Percentiles rank a stretch among this genome's conserved stretches.
These are phyloP conservation scores for Sinonovacula constricta DNA, from an alignment of 1,140 invertebrate genomes.

Conservation along the genomic window DNA sequence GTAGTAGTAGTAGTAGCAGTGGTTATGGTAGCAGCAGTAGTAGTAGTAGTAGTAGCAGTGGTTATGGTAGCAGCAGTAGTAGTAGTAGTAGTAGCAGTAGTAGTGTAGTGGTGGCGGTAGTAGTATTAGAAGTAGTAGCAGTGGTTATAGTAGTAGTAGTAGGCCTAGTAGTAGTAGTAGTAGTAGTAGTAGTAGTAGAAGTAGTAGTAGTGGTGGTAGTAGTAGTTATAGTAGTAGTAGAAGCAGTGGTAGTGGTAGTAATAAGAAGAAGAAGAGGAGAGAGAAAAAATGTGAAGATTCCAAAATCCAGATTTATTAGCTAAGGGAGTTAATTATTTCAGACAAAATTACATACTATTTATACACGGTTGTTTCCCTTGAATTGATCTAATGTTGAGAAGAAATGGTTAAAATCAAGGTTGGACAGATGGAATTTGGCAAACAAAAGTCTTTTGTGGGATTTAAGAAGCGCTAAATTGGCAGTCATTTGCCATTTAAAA, in stretches of 20 bases:
- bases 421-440: background rate
- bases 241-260: no score
- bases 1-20: constrained; percentile 6
- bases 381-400: background rate
- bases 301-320: background rate
- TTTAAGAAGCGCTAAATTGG: no score
- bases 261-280: no score
- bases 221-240: no score
- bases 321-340: background rate
- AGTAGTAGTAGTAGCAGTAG: constrained; percentile 4
- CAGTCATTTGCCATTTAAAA: no score
- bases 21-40: no score
- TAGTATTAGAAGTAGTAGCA: no score
- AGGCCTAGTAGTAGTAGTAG: no score
- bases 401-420: background rate
- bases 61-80: constrained; percentile 5
- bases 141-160: no score
- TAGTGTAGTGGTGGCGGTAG: no score
- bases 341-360: background rate
- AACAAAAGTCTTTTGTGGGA: background rate
- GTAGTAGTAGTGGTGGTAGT: constrained; percentile 4
- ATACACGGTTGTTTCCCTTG: background rate
- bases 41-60: no score
- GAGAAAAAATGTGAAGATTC: no score
- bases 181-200: constrained; percentile 1